Evolutionary conservation across 2,113 vertebrate genomes (phyloP), one percentile per base, ranked within the genome.

Genomic region (Solea solea): DNA sequence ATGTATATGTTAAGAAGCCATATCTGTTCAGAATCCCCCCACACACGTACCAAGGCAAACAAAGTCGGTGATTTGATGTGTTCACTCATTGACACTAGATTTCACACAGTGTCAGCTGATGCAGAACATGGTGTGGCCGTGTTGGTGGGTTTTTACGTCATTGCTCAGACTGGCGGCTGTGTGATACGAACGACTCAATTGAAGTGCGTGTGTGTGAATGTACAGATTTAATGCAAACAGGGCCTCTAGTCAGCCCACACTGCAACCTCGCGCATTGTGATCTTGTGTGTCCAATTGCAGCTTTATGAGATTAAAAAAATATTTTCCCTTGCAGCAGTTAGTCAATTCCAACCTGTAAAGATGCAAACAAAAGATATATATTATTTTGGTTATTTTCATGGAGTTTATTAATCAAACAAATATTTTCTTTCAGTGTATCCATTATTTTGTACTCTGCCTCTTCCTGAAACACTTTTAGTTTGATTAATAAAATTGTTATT

Each of bases 191-290:
- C 13, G 46, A 61, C 56, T 73, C 53, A 57, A 76, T 82, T 81
- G 34, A 76, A 56, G 28, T 53, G 70, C n/a, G 56, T 52, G 28
- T 53, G 70, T 15, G 56, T 52, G 54, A 39, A 61, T 64, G 76
- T 66, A 21, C 34, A 72, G 64, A 46, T 0, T 7, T 46, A 56
- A 34, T 53, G 69, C 69, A 54, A 80, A 15, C 61, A 85, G 82
- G 42, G 76, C 84, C 76, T 62, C 2, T 34, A 88, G 88, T 84
- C 82, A 82, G 69, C 69, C 64, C 52, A 52, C 41, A 70, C 66
- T 57, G 45, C 21, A 50, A 71, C 76, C 67, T 70, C 60, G 21
- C 58, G 72, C 81, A 88, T 92, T 81, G 80, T 89, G 89, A 92
- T 89, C 52, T 72, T 64, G 69, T 70, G 58, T 88, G 63, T 89